Evolutionary conservation across 2,113 vertebrate species (phyloP), one percentile per base, ranked within the genome.

Genomic region (Passer montanus): DNA sequence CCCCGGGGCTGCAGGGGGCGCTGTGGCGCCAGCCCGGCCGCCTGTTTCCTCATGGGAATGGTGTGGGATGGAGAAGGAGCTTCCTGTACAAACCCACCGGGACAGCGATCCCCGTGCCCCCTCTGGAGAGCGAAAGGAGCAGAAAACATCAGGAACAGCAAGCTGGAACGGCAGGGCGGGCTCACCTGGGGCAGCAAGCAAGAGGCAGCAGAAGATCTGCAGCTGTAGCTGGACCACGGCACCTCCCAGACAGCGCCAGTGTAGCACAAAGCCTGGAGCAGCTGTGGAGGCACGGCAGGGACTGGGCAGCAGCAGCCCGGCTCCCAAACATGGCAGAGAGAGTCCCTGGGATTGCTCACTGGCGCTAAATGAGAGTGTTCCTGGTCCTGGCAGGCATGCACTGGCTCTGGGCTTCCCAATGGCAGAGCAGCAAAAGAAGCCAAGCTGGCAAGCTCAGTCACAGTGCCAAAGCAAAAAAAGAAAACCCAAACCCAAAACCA

Each of bases 341-440:
- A 30, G 35, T 20, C 30, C 17, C 37, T 20, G 37, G 30, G 22
- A n/a, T 13, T 43, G 33, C 30, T 52, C 75, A 21, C 13, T 1
- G 1, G 27, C 0, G 0, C 22, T 41, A 33, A 20, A 19, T 1
- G 6, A 33, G 28, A 6, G 10, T 33, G 22, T 6, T 12, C 35
- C 28, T 2, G 0, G 13, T 50, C 28, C 7, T 41, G 35, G 28
- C 0, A 3, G 44, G 74, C 58, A 62, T 0, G 0, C 28, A 10
- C 46, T 31, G 58, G 22, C 35, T 21, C 75, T 27, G 30, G 23
- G 46, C 30, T 78, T 63, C 37, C 37, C 37, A n/a, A n/a, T 1
- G 9, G 28, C 46, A 62, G 3, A 27, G 46, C 37, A n/a, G 47
- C 24, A 35, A 27, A 43, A 22, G 31, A 28, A 22, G 24, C 24